Conservation (phyloP, 2,888 invertebrate species). For the Melieria omissa region DNA sequence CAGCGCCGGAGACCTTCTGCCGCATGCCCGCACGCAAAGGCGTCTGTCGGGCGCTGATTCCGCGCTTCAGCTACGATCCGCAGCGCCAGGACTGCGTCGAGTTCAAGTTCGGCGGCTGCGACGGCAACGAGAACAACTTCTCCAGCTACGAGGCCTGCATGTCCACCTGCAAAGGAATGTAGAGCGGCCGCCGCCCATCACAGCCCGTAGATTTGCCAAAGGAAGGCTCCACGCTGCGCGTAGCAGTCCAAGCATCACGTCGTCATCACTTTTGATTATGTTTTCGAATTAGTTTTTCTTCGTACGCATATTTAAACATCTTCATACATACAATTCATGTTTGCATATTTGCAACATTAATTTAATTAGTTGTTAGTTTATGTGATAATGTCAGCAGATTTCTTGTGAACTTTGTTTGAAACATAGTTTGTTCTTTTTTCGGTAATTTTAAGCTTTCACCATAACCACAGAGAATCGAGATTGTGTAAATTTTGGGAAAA, state of each 20-base stretch:
- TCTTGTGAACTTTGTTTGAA: neutral
- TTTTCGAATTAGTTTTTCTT: neutral
- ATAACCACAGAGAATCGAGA: too few relatives aligned
- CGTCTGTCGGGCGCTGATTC: constrained; percentile 66
- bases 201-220: constrained; percentile 52
- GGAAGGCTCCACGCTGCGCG: constrained; percentile 41
- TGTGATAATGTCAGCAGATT: constrained; percentile 2
- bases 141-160: constrained; percentile 68
- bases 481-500: too few relatives aligned
- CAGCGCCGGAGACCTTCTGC: constrained; percentile 61
- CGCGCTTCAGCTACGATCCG: constrained; percentile 68
- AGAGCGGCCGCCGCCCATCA: constrained; percentile 26
- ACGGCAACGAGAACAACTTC: constrained; percentile 71
- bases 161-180: constrained; percentile 68
- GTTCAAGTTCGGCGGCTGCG: constrained; percentile 71
- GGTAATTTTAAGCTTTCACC: neutral
- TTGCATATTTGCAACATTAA: too few relatives aligned
- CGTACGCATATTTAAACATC: neutral
- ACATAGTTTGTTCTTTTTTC: neutral
- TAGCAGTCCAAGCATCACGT: constrained; percentile 22
- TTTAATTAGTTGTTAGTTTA: constrained; percentile 1
- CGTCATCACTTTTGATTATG: neutral
- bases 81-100: constrained; percentile 67
- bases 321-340: too few relatives aligned
- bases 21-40: constrained; percentile 65